Conservation (phyloP, 2,797 vertebrate species). For the Sphaeramia orbicularis region DNA sequence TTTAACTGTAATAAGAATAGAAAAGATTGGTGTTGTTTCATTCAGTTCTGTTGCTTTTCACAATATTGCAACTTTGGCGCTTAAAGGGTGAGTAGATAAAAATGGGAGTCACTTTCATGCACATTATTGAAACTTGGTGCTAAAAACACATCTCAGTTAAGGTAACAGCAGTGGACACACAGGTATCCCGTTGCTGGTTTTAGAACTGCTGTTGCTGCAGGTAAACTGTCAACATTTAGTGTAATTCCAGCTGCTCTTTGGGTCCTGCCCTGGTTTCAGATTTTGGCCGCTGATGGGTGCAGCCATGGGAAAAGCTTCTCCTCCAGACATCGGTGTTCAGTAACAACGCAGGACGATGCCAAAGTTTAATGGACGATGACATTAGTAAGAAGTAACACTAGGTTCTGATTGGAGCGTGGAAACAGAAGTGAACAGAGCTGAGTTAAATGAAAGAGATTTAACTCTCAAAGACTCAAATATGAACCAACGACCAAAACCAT, state of each 20-base stretch:
- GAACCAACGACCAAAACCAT: too few relatives aligned
- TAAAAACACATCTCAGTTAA: too few relatives aligned
- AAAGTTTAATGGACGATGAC: slow-evolving; percentile 41
- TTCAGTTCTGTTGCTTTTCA: too few relatives aligned
- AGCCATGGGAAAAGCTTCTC: slow-evolving; percentile 46
- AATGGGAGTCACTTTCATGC: too few relatives aligned
- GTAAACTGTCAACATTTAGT: slow-evolving; percentile 57
- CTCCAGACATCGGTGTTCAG: slow-evolving; percentile 50
- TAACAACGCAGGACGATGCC: slow-evolving; percentile 39
- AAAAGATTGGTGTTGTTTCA: too few relatives aligned
- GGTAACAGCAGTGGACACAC: slow-evolving; percentile 1
- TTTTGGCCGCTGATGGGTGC: slow-evolving; percentile 46
- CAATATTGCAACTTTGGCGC: too few relatives aligned
- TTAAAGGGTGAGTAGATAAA: too few relatives aligned
- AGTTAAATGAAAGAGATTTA: too few relatives aligned
- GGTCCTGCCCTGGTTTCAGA: slow-evolving; percentile 52
- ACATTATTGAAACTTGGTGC: too few relatives aligned
- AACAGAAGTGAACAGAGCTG: slow-evolving; percentile 1
- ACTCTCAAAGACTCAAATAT: too few relatives aligned
- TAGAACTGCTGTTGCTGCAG: slow-evolving; percentile 1
- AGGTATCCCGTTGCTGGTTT: background rate
- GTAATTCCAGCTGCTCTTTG: slow-evolving; percentile 73
- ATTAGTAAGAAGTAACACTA: slow-evolving; percentile 13
- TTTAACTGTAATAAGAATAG: too few relatives aligned
- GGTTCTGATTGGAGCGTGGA: background rate